Evolutionary conservation across 2,888 invertebrate genomes (phyloP).

Genomic region (Drosophila colorata): DNA sequence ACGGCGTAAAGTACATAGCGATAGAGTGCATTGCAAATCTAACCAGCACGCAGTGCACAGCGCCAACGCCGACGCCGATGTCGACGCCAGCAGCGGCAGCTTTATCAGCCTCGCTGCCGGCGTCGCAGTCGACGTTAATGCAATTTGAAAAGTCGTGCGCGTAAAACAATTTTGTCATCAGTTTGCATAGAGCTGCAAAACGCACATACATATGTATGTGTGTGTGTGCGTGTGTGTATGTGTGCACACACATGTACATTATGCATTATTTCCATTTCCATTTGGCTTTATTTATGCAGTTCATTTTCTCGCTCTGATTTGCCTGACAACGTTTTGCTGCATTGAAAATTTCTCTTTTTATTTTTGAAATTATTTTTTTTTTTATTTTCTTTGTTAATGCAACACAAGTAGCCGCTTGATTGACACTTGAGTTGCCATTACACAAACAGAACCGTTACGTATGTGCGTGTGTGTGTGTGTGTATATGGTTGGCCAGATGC

Average conservation of each 20-base stretch:
- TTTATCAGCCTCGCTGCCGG: background rate
- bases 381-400: conserved; percentile 54
- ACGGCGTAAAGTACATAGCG: conserved; percentile 9
- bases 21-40: conserved; percentile 14
- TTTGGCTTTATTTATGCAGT: conserved; percentile 54
- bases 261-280: conserved; percentile 49
- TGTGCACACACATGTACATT: conserved; percentile 22
- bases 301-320: conserved; percentile 67
- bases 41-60: conserved; percentile 22
- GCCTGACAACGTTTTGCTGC: conserved; percentile 41
- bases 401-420: conserved; percentile 65
- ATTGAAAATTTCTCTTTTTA: conserved; percentile 49
- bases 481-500: too few species aligned
- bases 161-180: conserved; percentile 65
- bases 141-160: conserved; percentile 48
- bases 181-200: conserved; percentile 19
- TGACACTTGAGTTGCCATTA: conserved; percentile 67
- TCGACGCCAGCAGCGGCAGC: background rate
- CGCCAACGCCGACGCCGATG: conserved; percentile 5
- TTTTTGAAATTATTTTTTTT: conserved; percentile 4
- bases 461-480: background rate
- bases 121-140: conserved; percentile 29
- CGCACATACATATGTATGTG: background rate
- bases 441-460: conserved; percentile 18
- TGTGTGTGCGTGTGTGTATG: background rate